Percentiles rank a stretch among this genome's conserved stretches.
Evolutionary conservation across 1,140 invertebrate species (phyloP).

Genomic region (Laodelphax striatellus): DNA sequence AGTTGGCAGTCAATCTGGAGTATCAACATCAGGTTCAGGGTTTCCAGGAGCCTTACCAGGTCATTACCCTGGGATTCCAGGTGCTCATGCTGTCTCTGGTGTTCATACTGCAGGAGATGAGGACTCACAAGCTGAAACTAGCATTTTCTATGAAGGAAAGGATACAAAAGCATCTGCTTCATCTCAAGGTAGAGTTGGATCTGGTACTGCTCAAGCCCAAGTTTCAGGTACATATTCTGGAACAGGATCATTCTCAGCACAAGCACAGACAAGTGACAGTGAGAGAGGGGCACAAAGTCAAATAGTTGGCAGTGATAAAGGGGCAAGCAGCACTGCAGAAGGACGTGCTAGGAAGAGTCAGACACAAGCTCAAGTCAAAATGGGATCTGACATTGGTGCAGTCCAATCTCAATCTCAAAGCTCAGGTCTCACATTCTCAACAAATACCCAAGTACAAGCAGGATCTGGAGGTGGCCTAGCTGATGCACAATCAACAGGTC

Average conservation of each 20-base stretch:
- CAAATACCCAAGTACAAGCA: conserved; percentile 62
- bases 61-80: conserved; percentile 12
- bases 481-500: conserved; percentile 69
- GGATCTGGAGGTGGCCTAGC: conserved; percentile 66
- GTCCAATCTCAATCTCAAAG: conserved; percentile 61
- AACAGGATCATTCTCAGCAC: conserved; percentile 63
- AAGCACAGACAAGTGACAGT: conserved; percentile 62
- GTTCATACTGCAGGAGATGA: conserved; percentile 5
- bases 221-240: conserved; percentile 64
- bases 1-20: conserved; percentile 3
- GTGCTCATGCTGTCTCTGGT: background rate
- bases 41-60: conserved; percentile 6
- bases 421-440: conserved; percentile 55
- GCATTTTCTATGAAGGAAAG: conserved; percentile 49
- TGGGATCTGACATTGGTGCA: conserved; percentile 56
- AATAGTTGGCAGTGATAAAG: conserved; percentile 58
- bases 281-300: conserved; percentile 58
- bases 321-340: conserved; percentile 59
- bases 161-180: conserved; percentile 60
- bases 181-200: conserved; percentile 56
- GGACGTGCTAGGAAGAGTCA: conserved; percentile 57
- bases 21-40: background rate
- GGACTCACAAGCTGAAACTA: conserved; percentile 62
- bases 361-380: conserved; percentile 62
- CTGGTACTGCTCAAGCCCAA: conserved; percentile 62